Percentiles rank a stretch among this genome's conserved stretches.
Evolutionary conservation across 2,888 invertebrate genomes (phyloP).

Genomic region (Clanis bilineata): DNA sequence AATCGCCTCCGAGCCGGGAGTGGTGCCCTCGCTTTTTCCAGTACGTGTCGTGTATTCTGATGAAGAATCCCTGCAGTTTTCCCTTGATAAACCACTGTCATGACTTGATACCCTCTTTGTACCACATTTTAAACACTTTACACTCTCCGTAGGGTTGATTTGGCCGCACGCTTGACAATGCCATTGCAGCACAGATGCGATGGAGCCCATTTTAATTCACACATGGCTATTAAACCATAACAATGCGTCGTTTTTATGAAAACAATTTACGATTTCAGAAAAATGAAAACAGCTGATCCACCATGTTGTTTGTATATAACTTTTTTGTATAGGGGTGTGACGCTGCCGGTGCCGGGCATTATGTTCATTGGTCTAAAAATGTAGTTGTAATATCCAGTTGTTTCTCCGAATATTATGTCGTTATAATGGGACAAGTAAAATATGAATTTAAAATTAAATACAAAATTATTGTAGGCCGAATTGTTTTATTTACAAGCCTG

Average conservation of each 20-base stretch:
- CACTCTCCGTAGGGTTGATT: conserved; percentile 93
- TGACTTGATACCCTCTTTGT: conserved; percentile 83
- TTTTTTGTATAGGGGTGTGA: conserved; percentile 45
- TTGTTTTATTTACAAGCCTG: not conserved
- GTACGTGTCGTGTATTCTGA: conserved; percentile 67
- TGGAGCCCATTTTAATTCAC: conserved; percentile 91
- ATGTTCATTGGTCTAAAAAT: no score
- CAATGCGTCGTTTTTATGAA: conserved; percentile 70
- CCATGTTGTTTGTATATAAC: conserved; percentile 83
- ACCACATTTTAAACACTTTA: conserved; percentile 92
- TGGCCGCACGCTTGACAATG: conserved; percentile 93
- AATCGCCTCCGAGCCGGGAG: conserved; percentile 71
- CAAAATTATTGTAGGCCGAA: not conserved
- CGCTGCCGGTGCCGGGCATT: not conserved
- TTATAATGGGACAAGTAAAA: not conserved
- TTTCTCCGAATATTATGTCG: no score
- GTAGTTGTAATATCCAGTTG: not conserved
- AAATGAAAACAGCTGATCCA: conserved; percentile 84
- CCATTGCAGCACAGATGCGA: conserved; percentile 97
- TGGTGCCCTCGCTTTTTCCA: conserved; percentile 72
- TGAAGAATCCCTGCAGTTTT: conserved; percentile 68
- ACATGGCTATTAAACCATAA: conserved; percentile 81
- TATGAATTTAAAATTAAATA: not conserved
- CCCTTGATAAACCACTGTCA: conserved; percentile 74
- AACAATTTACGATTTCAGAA: conserved; percentile 66